Evolutionary conservation across 2,888 invertebrate species (phyloP), one percentile per base, ranked within the genome.

Genomic region (Xestoiulus laeticollis): DNA sequence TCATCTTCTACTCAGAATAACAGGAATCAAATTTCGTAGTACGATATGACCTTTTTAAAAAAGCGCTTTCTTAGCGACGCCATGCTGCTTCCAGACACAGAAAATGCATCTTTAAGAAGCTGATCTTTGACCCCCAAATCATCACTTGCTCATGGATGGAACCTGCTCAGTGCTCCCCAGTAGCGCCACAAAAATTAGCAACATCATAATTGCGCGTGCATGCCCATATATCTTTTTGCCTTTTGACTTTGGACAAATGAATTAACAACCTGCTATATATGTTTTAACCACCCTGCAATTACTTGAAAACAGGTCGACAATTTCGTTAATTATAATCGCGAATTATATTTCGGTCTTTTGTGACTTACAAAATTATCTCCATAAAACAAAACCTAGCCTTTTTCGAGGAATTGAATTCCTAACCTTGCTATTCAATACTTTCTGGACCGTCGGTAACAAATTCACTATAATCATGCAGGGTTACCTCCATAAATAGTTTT

Each of bases 1-100:
- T 68, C 68, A 68, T 68, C 68, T 68, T 68, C 68, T 68, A 26
- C 68, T 68, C 68, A 68, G 68, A 68, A 68, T 68, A 68, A n/a
- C 68, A 68, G 68, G 68, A 68, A 68, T 68, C 68, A 68, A 68
- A 68, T 68, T 68, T 68, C 68, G 26, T 68, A 68, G 68, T 68
- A 68, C 68, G 26, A 68, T 68, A 68, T 68, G 68, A 68, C 68
- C 68, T 68, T 68, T 68, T 68, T 68, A 68, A 68, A 68, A 68
- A 68, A 68, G 53, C 68, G 68, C 68, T 68, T 68, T n/a, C n/a
- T 68, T 22, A 68, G n/a, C 68, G 68, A 68, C 68, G 68, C 68
- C 68, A 68, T 68, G 68, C 68, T 68, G 68, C 26, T 68, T 68
- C 68, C 68, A 68, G 68, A 26, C 68, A 68, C 68, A 68, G 68